phyloP scores from a whole-genome alignment of 2,113 vertebrate species.

The Clarias gariepinus region DNA sequence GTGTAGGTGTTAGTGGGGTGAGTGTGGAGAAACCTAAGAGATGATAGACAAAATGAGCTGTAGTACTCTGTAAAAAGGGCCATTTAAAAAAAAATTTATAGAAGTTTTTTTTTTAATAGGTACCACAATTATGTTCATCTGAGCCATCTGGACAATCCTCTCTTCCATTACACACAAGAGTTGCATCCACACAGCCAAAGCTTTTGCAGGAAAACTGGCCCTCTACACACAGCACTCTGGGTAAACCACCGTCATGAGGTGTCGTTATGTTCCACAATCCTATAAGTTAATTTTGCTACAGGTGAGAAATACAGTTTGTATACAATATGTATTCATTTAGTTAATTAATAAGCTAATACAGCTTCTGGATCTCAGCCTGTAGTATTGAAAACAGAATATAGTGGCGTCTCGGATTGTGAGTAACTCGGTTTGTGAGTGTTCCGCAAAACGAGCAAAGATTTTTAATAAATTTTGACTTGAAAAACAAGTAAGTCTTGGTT shows the following conservation, averaged over 20 bases:
- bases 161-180: conserved; percentile 75
- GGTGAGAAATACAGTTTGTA: neutral
- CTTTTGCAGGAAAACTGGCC: conserved; percentile 73
- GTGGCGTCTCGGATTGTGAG: no score
- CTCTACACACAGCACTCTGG: conserved; percentile 68
- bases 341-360: neutral
- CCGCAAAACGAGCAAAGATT: no score
- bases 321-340: neutral
- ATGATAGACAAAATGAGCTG: neutral
- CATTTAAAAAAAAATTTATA: no score
- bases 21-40: conserved; percentile 52
- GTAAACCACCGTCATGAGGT: conserved; percentile 54
- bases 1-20: conserved; percentile 46
- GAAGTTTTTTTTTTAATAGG: neutral
- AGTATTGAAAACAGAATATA: neutral
- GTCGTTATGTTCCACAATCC: conserved; percentile 44
- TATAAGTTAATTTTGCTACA: conserved; percentile 36
- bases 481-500: no score
- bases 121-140: conserved; percentile 79
- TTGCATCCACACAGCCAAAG: conserved; percentile 75
- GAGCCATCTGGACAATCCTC: conserved; percentile 79
- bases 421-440: no score
- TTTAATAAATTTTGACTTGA: no score
- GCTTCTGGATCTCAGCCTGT: neutral
- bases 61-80: no score